Conservation (phyloP, 2,113 vertebrate genomes). For the Aleadryas rufinucha region DNA sequence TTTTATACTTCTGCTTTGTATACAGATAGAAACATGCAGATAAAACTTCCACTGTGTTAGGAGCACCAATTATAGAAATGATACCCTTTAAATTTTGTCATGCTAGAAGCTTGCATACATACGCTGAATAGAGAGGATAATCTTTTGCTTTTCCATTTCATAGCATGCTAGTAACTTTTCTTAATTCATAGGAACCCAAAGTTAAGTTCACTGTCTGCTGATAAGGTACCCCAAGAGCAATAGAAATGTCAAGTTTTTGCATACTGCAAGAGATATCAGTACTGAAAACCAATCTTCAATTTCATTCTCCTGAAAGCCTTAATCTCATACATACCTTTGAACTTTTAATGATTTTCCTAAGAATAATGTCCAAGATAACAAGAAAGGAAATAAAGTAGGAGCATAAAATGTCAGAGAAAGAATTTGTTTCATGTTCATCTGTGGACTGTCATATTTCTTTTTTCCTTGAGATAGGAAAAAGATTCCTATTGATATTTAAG, state of each 20-base stretch:
- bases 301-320: constrained; percentile 14
- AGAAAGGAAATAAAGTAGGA: neutral
- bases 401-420: neutral
- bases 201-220: constrained; percentile 17
- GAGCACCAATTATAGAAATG: neutral
- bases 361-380: neutral
- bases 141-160: constrained; percentile 19
- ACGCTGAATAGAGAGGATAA: neutral
- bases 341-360: constrained; percentile 23
- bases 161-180: neutral
- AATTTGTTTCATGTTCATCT: neutral
- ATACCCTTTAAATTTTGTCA: neutral
- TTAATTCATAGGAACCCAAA: neutral
- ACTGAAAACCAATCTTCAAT: neutral
- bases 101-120: neutral
- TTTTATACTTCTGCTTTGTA: neutral
- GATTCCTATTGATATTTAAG: neutral
- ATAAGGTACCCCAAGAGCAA: constrained; percentile 7
- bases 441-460: neutral
- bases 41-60: neutral
- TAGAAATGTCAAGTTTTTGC: constrained; percentile 18
- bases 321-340: constrained; percentile 19
- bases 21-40: neutral
- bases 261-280: neutral
- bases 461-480: neutral